These are phyloP conservation scores for Cyprinodon brontotheroides DNA, from an alignment of 2,113 vertebrate genomes.

Conservation along the genomic window DNA sequence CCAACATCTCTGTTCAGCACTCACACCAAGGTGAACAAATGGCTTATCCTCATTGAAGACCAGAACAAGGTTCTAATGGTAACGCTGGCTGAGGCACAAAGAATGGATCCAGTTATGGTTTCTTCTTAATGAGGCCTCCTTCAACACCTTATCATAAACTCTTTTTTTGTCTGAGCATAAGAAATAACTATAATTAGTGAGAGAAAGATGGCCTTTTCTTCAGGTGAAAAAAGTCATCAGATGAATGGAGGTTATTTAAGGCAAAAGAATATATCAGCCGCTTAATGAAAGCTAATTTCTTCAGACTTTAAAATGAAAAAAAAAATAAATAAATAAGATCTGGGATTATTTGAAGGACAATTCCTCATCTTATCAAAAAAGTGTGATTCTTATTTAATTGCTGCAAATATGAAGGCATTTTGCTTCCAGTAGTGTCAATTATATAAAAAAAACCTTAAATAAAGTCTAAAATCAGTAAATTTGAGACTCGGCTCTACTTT, in stretches of 20 bases:
- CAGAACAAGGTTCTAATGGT: constrained; percentile 2
- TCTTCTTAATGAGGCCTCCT: background rate
- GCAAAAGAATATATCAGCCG: background rate
- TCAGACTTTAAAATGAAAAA: background rate
- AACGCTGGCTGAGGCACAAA: background rate
- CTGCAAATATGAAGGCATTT: background rate
- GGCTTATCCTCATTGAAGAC: background rate
- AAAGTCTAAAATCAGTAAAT: background rate
- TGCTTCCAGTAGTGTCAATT: background rate
- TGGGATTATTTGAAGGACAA: background rate
- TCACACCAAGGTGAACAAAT: background rate
- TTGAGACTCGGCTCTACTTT: background rate
- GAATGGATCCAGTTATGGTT: background rate
- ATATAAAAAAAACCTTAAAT: background rate
- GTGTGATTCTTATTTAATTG: background rate
- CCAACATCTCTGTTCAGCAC: background rate
- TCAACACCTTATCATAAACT: background rate
- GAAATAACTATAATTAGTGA: background rate
- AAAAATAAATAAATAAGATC: background rate
- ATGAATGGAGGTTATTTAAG: background rate
- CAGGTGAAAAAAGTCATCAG: background rate
- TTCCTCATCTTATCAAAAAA: background rate
- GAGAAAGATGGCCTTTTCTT: background rate
- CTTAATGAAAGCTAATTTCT: background rate
- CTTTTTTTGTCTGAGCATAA: background rate